These are phyloP conservation scores for Calidris pygmaea DNA, from an alignment of 2,113 vertebrate genomes.

Conservation along the genomic window DNA sequence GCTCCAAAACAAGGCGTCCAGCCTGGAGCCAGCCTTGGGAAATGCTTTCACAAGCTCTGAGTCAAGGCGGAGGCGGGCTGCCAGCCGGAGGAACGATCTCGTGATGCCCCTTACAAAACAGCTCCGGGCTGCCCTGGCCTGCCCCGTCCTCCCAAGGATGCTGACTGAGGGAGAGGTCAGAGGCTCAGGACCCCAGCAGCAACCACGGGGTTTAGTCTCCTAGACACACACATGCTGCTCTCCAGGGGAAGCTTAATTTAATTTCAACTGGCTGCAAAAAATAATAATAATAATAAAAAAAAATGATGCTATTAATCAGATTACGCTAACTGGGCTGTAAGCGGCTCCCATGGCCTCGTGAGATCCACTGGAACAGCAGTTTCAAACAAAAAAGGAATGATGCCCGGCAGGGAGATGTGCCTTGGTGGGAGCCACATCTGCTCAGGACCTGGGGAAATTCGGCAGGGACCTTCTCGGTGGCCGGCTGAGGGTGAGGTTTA, in stretches of 20 bases:
- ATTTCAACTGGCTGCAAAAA: background rate
- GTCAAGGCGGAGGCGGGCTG: background rate
- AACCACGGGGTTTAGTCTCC: background rate
- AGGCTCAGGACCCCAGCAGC: background rate
- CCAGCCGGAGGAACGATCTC: background rate
- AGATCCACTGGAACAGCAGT: background rate
- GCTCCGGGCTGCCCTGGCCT: background rate
- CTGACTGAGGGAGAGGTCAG: background rate
- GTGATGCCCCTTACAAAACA: background rate
- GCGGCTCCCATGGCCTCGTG: background rate
- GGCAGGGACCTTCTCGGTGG: background rate
- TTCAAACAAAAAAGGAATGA: fast-evolving
- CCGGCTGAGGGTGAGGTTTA: background rate
- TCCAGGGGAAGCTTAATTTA: background rate
- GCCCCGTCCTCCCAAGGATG: background rate
- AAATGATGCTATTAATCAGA: background rate
- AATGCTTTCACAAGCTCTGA: conserved; percentile 1
- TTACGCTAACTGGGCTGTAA: background rate
- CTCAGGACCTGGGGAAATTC: background rate
- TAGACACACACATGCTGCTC: background rate
- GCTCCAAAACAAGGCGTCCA: background rate
- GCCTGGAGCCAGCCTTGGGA: background rate
- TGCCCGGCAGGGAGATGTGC: too few species aligned
- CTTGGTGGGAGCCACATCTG: background rate
- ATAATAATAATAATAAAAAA: background rate